Evolutionary conservation across 2,113 vertebrate genomes (phyloP).

Genomic region (Poeciliopsis turrubarensis): DNA sequence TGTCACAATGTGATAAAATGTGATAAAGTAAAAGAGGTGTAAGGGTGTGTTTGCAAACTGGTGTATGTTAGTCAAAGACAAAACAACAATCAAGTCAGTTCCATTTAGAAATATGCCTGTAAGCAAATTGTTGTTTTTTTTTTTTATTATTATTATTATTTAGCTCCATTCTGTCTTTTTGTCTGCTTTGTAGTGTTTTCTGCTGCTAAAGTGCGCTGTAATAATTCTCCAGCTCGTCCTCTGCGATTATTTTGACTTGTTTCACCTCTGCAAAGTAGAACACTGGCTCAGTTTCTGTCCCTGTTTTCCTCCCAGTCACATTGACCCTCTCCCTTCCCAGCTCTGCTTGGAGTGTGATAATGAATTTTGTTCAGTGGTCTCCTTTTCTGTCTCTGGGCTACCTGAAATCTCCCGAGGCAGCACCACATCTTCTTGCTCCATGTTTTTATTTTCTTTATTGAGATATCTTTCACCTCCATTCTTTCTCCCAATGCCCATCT

Average conservation of each 20-base stretch:
- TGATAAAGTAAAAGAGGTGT: not conserved
- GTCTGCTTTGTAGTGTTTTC: not conserved
- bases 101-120: no score
- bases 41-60: not conserved
- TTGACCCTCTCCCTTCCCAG: conserved; percentile 29
- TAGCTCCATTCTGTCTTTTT: not conserved
- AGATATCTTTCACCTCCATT: conserved; percentile 43
- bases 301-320: conserved; percentile 22
- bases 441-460: conserved; percentile 39
- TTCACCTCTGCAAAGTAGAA: conserved; percentile 34
- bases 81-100: not conserved
- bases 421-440: conserved; percentile 34
- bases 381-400: conserved; percentile 42
- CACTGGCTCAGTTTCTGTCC: conserved; percentile 34
- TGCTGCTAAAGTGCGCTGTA: not conserved
- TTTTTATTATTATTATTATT: no score
- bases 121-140: not conserved
- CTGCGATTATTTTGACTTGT: conserved; percentile 25
- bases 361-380: conserved; percentile 53
- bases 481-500: not conserved
- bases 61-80: not conserved
- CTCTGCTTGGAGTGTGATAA: conserved; percentile 51
- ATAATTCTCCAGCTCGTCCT: not conserved
- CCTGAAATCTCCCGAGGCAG: conserved; percentile 49
- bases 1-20: not conserved